phyloP scores from a whole-genome alignment of 2,888 invertebrate species.

The Bugula neritina region DNA sequence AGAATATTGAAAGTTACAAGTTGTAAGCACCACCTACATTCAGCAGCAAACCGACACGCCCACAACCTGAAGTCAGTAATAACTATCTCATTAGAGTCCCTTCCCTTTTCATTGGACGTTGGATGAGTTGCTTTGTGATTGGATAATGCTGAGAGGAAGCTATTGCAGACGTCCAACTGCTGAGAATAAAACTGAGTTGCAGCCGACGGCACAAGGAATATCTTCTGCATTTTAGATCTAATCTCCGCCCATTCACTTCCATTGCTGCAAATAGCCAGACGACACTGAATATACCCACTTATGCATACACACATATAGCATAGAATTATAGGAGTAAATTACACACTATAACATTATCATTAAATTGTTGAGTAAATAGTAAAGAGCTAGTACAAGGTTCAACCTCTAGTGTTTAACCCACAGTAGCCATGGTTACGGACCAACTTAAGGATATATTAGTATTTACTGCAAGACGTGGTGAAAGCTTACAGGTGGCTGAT shows the following conservation, averaged over 20 bases:
- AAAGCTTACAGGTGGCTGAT: constrained; percentile 19
- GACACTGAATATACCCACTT: background rate
- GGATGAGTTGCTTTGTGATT: background rate
- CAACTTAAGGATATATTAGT: no score
- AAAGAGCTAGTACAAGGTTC: no score
- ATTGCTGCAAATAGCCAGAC: constrained; percentile 1
- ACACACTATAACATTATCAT: no score
- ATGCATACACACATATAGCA: no score
- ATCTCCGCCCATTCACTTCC: background rate
- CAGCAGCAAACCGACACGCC: constrained; percentile 11
- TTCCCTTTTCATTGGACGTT: background rate
- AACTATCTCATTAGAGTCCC: background rate
- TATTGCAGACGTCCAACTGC: background rate
- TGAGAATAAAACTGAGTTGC: constrained; percentile 8
- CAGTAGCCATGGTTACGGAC: no score
- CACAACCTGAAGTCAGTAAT: background rate
- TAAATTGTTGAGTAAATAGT: no score
- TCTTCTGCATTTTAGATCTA: constrained; percentile 17
- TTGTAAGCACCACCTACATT: background rate
- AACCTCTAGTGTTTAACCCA: no score
- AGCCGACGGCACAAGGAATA: constrained; percentile 1
- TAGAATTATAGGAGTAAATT: no score
- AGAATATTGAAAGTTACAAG: no score
- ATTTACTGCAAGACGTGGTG: no score
- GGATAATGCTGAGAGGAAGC: background rate